Evolutionary conservation across 1,140 invertebrate species (phyloP).

Genomic region (Lepidostoma basale): DNA sequence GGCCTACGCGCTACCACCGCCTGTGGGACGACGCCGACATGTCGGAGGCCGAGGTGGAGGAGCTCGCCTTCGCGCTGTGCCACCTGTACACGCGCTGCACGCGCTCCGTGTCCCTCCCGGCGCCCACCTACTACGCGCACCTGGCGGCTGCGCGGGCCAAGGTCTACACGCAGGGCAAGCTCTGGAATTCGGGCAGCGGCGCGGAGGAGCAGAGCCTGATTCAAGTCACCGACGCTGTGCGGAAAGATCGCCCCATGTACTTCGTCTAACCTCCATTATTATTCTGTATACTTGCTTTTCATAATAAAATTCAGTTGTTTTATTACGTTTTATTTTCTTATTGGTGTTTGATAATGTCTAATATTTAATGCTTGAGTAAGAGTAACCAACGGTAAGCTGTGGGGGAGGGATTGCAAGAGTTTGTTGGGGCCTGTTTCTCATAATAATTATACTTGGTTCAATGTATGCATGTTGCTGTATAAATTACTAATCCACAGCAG

Average conservation of each 20-base stretch:
- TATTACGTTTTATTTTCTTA: too few relatives aligned
- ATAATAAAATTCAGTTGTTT: too few relatives aligned
- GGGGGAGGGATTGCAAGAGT: too few relatives aligned
- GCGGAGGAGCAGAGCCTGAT: constrained; percentile 9
- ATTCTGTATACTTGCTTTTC: too few relatives aligned
- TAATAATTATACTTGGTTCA: too few relatives aligned
- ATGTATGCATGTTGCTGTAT: too few relatives aligned
- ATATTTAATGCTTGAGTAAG: too few relatives aligned
- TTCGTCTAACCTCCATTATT: too few relatives aligned
- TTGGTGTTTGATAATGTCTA: too few relatives aligned
- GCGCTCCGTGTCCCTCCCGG: constrained; percentile 88
- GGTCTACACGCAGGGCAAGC: constrained; percentile 62
- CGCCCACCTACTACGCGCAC: constrained; percentile 94
- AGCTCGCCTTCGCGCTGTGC: constrained; percentile 85
- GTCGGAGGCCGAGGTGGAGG: constrained; percentile 78
- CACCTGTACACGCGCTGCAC: constrained; percentile 88
- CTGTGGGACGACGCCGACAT: constrained; percentile 82
- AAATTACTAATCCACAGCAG: too few relatives aligned
- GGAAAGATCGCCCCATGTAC: constrained; percentile 37
- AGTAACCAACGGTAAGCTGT: too few relatives aligned
- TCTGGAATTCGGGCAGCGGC: background rate
- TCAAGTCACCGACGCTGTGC: constrained; percentile 8
- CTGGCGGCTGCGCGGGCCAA: constrained; percentile 82
- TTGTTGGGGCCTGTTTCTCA: too few relatives aligned
- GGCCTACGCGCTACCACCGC: constrained; percentile 87